Evolutionary conservation across 2,113 vertebrate species (phyloP).

Genomic region (Meles meles): DNA sequence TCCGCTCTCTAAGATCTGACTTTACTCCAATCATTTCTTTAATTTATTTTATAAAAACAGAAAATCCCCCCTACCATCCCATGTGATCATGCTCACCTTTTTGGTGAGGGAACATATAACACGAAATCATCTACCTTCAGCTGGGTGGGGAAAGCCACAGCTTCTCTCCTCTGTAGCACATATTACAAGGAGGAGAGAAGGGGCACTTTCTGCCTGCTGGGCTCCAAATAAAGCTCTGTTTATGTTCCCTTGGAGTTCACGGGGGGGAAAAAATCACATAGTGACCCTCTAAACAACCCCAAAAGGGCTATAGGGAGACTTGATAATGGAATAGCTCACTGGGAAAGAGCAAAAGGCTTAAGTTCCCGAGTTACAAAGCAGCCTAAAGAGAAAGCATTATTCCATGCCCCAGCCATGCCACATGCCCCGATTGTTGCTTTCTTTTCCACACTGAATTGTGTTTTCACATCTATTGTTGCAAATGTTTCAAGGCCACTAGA

Average conservation of each 20-base stretch:
- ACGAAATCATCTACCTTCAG: not conserved
- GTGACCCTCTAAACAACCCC: constrained; percentile 47
- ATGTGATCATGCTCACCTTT: not conserved
- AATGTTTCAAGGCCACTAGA: not conserved
- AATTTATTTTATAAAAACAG: not conserved
- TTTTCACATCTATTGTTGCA: constrained; percentile 45
- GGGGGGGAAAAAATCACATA: not conserved
- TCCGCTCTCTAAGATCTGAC: not conserved
- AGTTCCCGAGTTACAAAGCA: not conserved
- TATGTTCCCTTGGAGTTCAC: not conserved
- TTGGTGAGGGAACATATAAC: not conserved
- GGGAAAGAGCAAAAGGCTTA: constrained; percentile 6
- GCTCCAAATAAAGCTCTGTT: constrained; percentile 35
- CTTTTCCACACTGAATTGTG: constrained; percentile 15
- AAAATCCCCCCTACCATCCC: not conserved
- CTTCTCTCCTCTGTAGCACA: not conserved
- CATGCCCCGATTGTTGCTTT: not conserved
- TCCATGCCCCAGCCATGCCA: not conserved
- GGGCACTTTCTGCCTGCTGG: constrained; percentile 22
- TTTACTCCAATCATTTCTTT: not conserved
- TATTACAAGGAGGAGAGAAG: not conserved
- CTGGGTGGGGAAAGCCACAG: not conserved
- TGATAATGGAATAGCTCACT: constrained; percentile 26
- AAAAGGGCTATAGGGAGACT: not conserved
- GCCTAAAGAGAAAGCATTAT: not conserved